Evolutionary conservation across 2,113 vertebrate species (phyloP).

Genomic region (Dicentrarchus labrax): DNA sequence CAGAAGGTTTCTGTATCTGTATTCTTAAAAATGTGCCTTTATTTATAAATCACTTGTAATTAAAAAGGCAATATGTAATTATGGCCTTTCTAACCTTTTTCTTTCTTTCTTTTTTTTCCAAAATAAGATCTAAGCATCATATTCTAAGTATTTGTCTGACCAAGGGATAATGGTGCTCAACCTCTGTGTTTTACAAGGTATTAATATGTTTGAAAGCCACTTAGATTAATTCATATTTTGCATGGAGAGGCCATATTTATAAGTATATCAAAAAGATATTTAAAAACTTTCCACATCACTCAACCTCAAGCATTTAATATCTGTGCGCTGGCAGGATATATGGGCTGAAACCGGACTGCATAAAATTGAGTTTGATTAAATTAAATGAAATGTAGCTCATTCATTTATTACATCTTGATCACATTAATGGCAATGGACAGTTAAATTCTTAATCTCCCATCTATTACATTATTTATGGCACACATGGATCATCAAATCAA

Average conservation of each 20-base stretch:
- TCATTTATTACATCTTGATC: conserved; percentile 82
- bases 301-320: conserved; percentile 40
- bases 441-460: conserved; percentile 83
- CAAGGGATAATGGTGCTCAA: conserved; percentile 20
- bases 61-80: conserved; percentile 41
- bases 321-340: conserved; percentile 52
- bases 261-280: conserved; percentile 57
- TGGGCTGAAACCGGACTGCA: conserved; percentile 67
- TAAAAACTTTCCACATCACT: conserved; percentile 66
- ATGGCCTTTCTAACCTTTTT: not conserved
- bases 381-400: conserved; percentile 81
- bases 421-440: conserved; percentile 83
- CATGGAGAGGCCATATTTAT: not conserved
- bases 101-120: not conserved
- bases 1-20: conserved; percentile 29
- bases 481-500: conserved; percentile 82
- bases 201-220: conserved; percentile 51
- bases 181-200: conserved; percentile 28
- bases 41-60: conserved; percentile 40
- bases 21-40: conserved; percentile 23
- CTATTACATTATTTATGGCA: conserved; percentile 80
- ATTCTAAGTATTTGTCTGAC: conserved; percentile 11
- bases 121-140: conserved; percentile 28
- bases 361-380: conserved; percentile 80
- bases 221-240: conserved; percentile 52